Conservation (phyloP, 2,113 vertebrate genomes). For the Thomomys bottae region DNA sequence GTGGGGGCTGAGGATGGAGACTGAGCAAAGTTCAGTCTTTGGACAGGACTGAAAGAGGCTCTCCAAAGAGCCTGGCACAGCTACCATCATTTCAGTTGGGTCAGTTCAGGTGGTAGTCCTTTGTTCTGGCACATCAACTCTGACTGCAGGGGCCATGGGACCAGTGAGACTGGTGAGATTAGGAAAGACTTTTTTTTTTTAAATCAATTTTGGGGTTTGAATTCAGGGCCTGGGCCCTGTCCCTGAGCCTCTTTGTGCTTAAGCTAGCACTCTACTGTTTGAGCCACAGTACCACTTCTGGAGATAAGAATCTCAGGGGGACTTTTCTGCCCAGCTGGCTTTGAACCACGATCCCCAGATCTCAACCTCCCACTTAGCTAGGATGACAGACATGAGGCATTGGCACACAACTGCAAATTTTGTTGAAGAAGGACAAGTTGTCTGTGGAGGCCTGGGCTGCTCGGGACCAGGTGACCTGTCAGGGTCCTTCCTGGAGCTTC, state of each 20-base stretch:
- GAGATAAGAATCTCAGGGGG: no score
- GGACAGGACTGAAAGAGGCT: background rate
- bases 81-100: background rate
- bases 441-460: background rate
- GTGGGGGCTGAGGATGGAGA: background rate
- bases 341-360: no score
- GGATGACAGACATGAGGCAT: no score
- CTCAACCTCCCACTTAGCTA: no score
- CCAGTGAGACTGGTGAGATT: fast-evolving
- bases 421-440: background rate
- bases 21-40: background rate
- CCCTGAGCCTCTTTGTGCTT: no score
- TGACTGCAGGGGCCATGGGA: background rate
- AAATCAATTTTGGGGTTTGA: no score
- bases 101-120: background rate
- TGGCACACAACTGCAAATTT: background rate
- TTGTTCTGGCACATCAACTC: fast-evolving
- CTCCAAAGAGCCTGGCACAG: fast-evolving
- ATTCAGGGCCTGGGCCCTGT: no score
- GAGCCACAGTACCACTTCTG: no score
- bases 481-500: background rate
- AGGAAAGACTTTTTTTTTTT: background rate
- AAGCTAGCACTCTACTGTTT: no score
- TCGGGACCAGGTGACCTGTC: fast-evolving
- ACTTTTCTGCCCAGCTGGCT: no score